Evolutionary conservation across 2,797 vertebrate genomes (phyloP).

Genomic region (Echiichthys vipera): DNA sequence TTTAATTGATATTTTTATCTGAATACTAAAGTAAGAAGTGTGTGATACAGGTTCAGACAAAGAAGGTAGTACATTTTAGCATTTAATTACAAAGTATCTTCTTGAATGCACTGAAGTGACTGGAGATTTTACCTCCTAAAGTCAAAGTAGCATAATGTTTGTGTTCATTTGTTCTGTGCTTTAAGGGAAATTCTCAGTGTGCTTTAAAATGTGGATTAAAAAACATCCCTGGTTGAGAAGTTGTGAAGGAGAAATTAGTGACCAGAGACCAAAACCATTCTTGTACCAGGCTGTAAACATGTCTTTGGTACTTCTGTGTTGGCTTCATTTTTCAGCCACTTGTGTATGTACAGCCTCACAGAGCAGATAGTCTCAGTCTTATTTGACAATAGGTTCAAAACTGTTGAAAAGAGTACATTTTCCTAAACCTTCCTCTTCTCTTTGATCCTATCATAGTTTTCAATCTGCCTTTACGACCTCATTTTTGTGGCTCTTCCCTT

Average conservation of each 20-base stretch:
- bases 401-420: background rate
- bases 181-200: background rate
- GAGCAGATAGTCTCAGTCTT: too few relatives aligned
- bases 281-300: too few relatives aligned
- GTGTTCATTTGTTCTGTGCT: background rate
- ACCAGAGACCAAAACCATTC: too few relatives aligned
- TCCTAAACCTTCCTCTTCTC: background rate
- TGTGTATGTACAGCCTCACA: too few relatives aligned
- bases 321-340: too few relatives aligned
- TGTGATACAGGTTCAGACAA: background rate
- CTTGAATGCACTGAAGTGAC: background rate
- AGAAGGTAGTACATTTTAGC: background rate
- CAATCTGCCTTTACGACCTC: constrained; percentile 10
- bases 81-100: background rate
- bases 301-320: too few relatives aligned
- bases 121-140: background rate
- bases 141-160: background rate
- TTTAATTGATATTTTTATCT: background rate
- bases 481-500: constrained; percentile 35
- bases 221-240: too few relatives aligned
- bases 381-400: background rate
- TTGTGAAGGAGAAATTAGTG: too few relatives aligned
- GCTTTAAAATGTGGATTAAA: background rate
- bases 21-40: background rate
- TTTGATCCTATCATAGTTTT: constrained; percentile 20